phyloP scores from a whole-genome alignment of 1,140 invertebrate genomes.

The Andrena cerasifolii region DNA sequence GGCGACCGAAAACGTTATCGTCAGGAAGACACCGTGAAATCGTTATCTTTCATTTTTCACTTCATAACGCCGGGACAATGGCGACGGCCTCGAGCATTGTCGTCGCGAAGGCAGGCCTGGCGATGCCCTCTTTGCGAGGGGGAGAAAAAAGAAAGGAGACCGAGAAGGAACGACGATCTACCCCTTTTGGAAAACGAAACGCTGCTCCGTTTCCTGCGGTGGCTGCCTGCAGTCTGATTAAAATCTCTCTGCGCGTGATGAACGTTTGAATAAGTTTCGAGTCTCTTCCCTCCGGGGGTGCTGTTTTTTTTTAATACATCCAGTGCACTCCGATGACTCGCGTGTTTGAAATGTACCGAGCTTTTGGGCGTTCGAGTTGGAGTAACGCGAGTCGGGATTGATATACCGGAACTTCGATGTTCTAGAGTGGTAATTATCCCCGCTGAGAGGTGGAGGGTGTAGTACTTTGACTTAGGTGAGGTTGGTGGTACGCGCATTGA shows the following conservation, averaged over 20 bases:
- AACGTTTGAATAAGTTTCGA: constrained; percentile 39
- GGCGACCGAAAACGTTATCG: constrained; percentile 30
- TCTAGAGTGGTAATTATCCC: no score
- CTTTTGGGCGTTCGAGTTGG: no score
- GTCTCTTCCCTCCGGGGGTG: background rate
- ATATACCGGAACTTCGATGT: no score
- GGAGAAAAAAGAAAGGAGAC: background rate
- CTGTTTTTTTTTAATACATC: no score
- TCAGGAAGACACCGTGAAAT: constrained; percentile 46
- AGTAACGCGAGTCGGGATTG: no score
- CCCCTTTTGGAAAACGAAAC: constrained; percentile 2
- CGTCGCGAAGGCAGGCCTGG: constrained; percentile 37
- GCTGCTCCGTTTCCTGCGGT: constrained; percentile 2
- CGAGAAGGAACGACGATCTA: constrained; percentile 12
- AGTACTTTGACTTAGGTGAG: no score
- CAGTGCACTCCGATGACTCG: no score
- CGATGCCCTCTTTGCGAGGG: constrained; percentile 29
- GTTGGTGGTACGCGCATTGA: no score
- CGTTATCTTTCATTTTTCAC: constrained; percentile 51
- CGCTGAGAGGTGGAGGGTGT: no score
- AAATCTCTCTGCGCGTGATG: constrained; percentile 62
- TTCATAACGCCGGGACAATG: constrained; percentile 44
- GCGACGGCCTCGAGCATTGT: constrained; percentile 39
- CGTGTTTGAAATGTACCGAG: no score
- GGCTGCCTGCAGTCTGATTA: constrained; percentile 68